Evolutionary conservation across 2,797 vertebrate species (phyloP).

Genomic region (Clamator glandarius): DNA sequence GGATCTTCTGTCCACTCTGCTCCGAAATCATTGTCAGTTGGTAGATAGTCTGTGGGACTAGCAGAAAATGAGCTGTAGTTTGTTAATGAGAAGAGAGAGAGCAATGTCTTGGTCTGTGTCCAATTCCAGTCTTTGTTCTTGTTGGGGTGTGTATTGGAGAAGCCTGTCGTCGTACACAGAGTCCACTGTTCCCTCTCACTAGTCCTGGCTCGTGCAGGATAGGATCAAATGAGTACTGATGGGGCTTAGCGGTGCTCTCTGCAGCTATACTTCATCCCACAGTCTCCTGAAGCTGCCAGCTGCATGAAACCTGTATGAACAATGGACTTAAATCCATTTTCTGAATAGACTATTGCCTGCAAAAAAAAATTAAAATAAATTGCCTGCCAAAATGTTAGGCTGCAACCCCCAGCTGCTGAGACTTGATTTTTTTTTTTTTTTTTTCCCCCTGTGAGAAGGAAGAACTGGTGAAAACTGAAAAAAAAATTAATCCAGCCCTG

Average conservation of each 20-base stretch:
- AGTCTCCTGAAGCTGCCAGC: neutral
- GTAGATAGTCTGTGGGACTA: neutral
- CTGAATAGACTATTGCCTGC: neutral
- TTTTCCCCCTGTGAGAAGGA: constrained; percentile 21
- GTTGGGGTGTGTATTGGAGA: neutral
- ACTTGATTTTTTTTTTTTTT: no score
- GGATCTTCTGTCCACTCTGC: neutral
- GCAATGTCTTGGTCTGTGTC: no score
- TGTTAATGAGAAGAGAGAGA: neutral
- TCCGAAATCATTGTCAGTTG: neutral
- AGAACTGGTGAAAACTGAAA: constrained; percentile 18
- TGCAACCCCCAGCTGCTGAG: neutral
- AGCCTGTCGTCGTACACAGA: fast-evolving
- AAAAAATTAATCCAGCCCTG: neutral
- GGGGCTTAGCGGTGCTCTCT: neutral
- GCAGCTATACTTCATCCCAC: neutral
- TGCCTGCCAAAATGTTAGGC: constrained; percentile 3
- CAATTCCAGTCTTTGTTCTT: fast-evolving
- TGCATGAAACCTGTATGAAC: neutral
- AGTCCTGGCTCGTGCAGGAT: neutral
- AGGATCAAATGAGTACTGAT: neutral
- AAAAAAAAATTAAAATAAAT: no score
- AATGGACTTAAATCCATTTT: neutral
- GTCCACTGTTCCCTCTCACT: neutral
- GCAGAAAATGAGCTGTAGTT: neutral